Base-by-base conservation (phyloP, 1,140 invertebrate genomes). In the Philaenus spumarius region DNA sequence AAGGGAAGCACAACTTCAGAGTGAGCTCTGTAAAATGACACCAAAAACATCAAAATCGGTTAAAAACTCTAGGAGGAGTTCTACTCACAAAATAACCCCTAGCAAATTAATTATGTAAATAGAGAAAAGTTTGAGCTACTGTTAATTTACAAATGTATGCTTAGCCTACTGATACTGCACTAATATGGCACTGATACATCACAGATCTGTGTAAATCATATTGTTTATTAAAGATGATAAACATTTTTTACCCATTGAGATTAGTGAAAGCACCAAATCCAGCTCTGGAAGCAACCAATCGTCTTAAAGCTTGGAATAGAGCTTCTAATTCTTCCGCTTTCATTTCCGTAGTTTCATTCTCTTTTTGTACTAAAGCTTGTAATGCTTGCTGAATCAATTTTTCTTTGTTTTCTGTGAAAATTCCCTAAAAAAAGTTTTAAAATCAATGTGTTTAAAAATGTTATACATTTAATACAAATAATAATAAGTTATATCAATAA, bases 351-450 rank as follows among this genome's bases (percentile, higher is more conserved):
- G 84, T 76, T 55, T 88, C 80, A 66, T 87, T 74, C 71, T 88
- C 81, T 72, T 83, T 81, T 66, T 80, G 85, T 5, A 91, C 81
- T 55, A 95, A 78, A 6, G 83, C 79, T 69, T 83, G 85, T 63
- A 92, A 71, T 35, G 89, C 93, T 58, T 76, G 83, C 63, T 84
- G 83, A 64, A 99, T 98, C 45, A 97, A 76, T 73, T 96, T 96
- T 72, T 98, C 96, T 75, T 98, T 99, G 74, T 98, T 99, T 75
- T 98, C 95, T 11, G 94, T 87, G 81, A 99, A 99, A 54, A 98
- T 78, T 60, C 93, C 87, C 87, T 91, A 72, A 48, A 78, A 73
- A 71, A 67, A 65, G 73, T 12, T 30, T n/a, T n/a, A n/a, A n/a
- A n/a, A n/a, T n/a, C n/a, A 9, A 4, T 30, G 3, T 30, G 26